Evolutionary conservation across 2,113 vertebrate species (phyloP).

Genomic region (Rhagologus leucostigma): DNA sequence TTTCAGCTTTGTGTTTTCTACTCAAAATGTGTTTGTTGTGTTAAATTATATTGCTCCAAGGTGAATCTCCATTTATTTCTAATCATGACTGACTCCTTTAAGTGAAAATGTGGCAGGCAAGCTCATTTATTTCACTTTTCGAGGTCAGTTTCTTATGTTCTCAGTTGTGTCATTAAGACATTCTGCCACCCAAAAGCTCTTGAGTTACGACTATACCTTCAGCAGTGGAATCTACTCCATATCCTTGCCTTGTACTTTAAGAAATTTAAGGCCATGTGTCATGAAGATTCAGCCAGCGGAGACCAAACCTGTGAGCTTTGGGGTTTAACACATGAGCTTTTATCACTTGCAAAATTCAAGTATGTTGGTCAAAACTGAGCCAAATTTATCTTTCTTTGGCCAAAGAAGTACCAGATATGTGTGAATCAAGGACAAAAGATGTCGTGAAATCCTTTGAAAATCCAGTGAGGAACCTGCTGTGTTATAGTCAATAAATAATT

Average conservation of each 20-base stretch:
- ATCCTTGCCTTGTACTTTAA: neutral
- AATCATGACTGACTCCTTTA: neutral
- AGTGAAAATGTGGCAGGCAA: neutral
- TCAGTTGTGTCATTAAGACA: neutral
- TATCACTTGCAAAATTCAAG: neutral
- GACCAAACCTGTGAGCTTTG: neutral
- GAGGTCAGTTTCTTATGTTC: neutral
- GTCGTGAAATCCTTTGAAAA: neutral
- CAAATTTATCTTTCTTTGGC: neutral
- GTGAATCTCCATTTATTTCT: neutral
- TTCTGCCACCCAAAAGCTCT: neutral
- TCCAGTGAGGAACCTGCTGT: neutral
- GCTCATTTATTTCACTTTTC: neutral
- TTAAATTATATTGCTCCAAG: neutral
- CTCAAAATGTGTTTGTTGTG: neutral
- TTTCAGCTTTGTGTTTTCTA: neutral
- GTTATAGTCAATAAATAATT: neutral
- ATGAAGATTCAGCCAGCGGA: neutral
- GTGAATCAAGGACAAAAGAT: neutral
- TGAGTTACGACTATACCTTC: neutral
- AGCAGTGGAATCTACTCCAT: neutral
- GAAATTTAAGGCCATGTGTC: neutral
- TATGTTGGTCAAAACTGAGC: neutral
- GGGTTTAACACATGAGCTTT: neutral
- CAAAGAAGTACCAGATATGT: neutral